Evolutionary conservation across 1,140 invertebrate genomes (phyloP), one percentile per base, ranked within the genome.

Genomic region (Drosophila oshimai): DNA sequence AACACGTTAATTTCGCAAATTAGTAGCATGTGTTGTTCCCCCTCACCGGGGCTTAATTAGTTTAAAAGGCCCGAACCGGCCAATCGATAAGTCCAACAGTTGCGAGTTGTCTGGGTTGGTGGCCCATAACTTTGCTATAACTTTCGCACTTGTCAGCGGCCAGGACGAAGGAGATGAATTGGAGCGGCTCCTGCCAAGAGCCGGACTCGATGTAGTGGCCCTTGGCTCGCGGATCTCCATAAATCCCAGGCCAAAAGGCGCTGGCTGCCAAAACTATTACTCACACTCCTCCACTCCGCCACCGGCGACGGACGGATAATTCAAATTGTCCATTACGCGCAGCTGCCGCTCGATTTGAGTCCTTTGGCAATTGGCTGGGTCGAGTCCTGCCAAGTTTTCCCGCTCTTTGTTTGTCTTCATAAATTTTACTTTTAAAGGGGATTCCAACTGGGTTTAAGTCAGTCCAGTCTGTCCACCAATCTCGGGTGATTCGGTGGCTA

Each of bases 251-350:
- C 60, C 58, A 73, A 62, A 67, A 44, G 46, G 65, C 42, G 60
- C 15, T 67, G 81, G 81, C 81, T 80, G 80, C 80, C 80, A 86
- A 87, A 86, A 86, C 80, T 86, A 86, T 86, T 86, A 86, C 80
- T 87, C 80, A 86, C 81, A 80, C 80, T 76, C 75, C 68, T 47
- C 36, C 29, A 7, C 12, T n/a, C 7, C 33, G 24, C 15, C 44
- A 20, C 20, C n/a, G 42, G 18, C 44, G 37, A 47, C 60, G 71
- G 70, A 86, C 51, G 78, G 77, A 84, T 84, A 84, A 84, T 84
- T 84, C 61, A 79, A 78, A 86, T 84, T 86, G 80, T 86, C 81
- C 81, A 86, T 86, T 86, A 80, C 81, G 75, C 80, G 76, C 80
- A 86, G 81, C 80, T 86, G 81, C 80, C 75, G 67, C 81, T 68